phyloP scores from a whole-genome alignment of 2,113 vertebrate genomes.

The Paracanthobrama guichenoti region DNA sequence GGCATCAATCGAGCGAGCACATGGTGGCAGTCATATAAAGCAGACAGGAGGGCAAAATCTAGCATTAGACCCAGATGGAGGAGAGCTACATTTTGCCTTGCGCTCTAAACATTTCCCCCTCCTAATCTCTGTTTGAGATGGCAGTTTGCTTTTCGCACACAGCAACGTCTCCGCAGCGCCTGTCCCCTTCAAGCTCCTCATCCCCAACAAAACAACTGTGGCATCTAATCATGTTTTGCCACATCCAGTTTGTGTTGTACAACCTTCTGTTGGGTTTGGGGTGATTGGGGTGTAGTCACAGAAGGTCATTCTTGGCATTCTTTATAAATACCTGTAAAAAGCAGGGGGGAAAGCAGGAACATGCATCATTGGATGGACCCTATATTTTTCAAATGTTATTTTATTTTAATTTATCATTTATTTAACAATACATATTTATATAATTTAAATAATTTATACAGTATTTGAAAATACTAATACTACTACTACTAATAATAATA shows the following conservation, averaged over 20 bases:
- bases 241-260: conserved; percentile 40
- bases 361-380: neutral
- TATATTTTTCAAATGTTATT: too few relatives aligned
- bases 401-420: too few relatives aligned
- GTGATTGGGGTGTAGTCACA: conserved; percentile 27
- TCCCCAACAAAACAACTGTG: conserved; percentile 40
- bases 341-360: neutral
- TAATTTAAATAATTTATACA: too few relatives aligned
- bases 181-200: conserved; percentile 34
- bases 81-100: neutral
- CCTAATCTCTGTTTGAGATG: conserved; percentile 27
- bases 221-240: conserved; percentile 55
- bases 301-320: conserved; percentile 28
- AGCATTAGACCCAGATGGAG: neutral
- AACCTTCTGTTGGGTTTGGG: conserved; percentile 18
- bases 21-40: conserved; percentile 27
- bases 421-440: too few relatives aligned
- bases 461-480: too few relatives aligned
- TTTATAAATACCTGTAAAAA: conserved; percentile 8
- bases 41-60: neutral
- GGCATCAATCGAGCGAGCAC: neutral
- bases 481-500: too few relatives aligned
- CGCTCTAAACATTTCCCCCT: neutral
- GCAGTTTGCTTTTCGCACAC: conserved; percentile 24
- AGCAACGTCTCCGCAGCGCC: conserved; percentile 6